Percentiles rank a stretch among this genome's conserved stretches.
Conservation (phyloP, 35 echinoderm and acorn worm genomes). For the Nesometra sesokonis region DNA sequence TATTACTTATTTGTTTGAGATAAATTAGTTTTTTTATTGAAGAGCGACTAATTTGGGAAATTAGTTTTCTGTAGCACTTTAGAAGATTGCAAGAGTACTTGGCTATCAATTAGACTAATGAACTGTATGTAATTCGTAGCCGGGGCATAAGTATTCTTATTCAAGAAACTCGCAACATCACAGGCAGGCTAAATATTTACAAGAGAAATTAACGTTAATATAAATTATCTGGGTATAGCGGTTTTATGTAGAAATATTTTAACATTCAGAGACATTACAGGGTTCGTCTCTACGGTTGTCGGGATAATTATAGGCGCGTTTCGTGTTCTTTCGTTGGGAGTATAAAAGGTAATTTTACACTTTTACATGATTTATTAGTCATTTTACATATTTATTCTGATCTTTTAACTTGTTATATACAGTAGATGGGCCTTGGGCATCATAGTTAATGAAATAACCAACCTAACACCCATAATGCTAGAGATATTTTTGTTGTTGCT, state of each 20-base stretch:
- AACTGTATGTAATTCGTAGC: neutral
- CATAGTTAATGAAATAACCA: too few relatives aligned
- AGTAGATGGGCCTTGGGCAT: too few relatives aligned
- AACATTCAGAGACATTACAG: neutral
- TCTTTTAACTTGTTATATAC: too few relatives aligned
- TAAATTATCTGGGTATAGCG: neutral
- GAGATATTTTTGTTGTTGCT: too few relatives aligned
- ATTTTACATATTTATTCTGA: too few relatives aligned
- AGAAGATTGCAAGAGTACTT: neutral
- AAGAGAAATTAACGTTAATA: neutral
- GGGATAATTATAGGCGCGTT: neutral
- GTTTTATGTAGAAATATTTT: neutral
- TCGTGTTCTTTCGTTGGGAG: neutral
- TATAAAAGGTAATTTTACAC: neutral
- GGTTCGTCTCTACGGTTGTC: neutral
- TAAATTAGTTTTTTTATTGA: neutral
- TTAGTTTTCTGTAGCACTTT: neutral
- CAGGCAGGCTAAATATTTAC: neutral
- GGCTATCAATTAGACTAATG: neutral
- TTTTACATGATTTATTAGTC: too few relatives aligned
- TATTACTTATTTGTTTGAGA: neutral
- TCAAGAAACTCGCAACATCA: neutral
- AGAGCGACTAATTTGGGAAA: neutral
- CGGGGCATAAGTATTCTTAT: neutral
- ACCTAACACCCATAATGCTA: too few relatives aligned